Evolutionary conservation across 2,888 invertebrate species (phyloP).

Genomic region (Pollenia amentaria): DNA sequence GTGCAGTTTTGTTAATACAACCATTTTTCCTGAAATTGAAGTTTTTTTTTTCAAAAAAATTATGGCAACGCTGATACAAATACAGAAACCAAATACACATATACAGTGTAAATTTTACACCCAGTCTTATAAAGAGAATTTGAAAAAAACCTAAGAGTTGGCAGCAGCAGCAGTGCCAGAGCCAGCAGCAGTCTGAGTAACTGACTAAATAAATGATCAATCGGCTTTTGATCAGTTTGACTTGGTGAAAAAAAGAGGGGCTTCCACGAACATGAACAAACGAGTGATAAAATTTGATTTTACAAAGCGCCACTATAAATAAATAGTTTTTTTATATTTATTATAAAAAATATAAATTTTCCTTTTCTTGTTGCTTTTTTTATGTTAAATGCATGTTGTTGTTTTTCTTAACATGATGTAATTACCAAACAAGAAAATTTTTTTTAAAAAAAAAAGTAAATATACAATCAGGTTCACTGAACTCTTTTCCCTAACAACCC

Average conservation of each 20-base stretch:
- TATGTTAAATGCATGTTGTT: constrained; percentile 19
- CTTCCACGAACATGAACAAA: constrained; percentile 17
- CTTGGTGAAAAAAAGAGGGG: constrained; percentile 33
- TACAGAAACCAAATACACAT: background rate
- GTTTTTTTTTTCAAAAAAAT: no score
- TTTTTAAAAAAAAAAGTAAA: constrained; percentile 22
- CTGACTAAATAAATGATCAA: constrained; percentile 38
- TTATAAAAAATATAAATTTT: constrained; percentile 2
- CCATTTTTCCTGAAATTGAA: no score
- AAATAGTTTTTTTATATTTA: constrained; percentile 24
- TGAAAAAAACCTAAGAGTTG: constrained; percentile 19
- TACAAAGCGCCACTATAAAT: constrained; percentile 73
- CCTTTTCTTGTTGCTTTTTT: background rate
- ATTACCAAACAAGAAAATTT: constrained; percentile 8
- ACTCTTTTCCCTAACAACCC: constrained; percentile 60
- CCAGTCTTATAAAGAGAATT: background rate
- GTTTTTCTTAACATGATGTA: constrained; percentile 8
- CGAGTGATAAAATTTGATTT: constrained; percentile 56
- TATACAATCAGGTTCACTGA: constrained; percentile 64
- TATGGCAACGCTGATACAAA: background rate
- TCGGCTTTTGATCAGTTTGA: constrained; percentile 40
- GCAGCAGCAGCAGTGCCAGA: background rate
- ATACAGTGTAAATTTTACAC: background rate
- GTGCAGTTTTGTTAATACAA: no score
- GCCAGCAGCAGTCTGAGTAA: background rate